phyloP scores from a whole-genome alignment of 1,140 invertebrate species.

The Steinernema khuongi region DNA sequence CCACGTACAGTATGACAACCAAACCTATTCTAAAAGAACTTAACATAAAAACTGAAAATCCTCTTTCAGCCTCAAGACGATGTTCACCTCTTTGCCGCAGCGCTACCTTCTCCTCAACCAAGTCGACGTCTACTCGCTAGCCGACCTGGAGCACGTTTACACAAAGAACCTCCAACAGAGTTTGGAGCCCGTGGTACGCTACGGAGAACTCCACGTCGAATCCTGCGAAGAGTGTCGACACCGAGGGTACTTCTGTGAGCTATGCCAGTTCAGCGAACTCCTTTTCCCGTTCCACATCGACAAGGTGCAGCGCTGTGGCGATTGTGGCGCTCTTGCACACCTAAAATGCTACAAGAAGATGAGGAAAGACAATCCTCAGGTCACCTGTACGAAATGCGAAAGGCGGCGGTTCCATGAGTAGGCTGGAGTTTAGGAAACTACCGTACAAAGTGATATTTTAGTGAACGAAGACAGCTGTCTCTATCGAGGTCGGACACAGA shows the following conservation, averaged over 20 bases:
- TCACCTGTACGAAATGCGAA: not conserved
- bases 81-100: not conserved
- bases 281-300: not conserved
- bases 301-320: not conserved
- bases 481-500: not conserved
- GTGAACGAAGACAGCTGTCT: not conserved
- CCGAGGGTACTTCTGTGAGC: not conserved
- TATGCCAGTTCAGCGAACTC: not conserved
- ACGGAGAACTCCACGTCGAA: not conserved
- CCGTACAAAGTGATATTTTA: not conserved
- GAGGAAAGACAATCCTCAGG: not conserved
- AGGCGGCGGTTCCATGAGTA: not conserved
- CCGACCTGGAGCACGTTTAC: not conserved
- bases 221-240: not conserved
- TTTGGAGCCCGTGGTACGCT: not conserved
- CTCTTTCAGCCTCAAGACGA: conserved; percentile 5
- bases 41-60: too few species aligned
- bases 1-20: too few species aligned
- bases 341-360: conserved; percentile 10
- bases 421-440: not conserved
- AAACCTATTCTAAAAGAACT: too few species aligned
- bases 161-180: not conserved
- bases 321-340: not conserved
- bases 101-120: not conserved
- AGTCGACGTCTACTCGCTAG: conserved; percentile 3